Evolutionary conservation across 1,140 invertebrate genomes (phyloP), one percentile per base, ranked within the genome.

Genomic region (Schlechtendalia chinensis): DNA sequence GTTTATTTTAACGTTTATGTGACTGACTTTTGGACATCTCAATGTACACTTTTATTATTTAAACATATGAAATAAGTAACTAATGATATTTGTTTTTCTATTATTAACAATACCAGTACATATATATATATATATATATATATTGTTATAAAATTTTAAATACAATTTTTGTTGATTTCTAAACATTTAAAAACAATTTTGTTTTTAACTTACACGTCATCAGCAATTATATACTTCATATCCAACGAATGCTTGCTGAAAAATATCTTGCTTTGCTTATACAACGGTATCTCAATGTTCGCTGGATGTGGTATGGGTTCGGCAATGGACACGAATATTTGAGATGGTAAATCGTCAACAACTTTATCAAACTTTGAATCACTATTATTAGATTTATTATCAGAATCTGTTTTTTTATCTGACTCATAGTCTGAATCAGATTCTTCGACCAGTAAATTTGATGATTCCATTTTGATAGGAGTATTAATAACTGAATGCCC

Each of bases 151-250:
- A n/a, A n/a, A n/a, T n/a, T n/a, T n/a, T n/a, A n/a, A n/a, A n/a
- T n/a, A n/a, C n/a, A n/a, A n/a, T n/a, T n/a, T n/a, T 39, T 39
- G 32, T 39, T 39, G 3, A 8, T 39, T 39, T 39, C 32, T 39
- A 39, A 4, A 39, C 8, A 39, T 3, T 39, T 39, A 8, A 39
- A 39, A 39, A 39, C 8, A 39, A 39, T 39, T 39, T 2, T 50
- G 14, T 32, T 45, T 16, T 39, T 24, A 82, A 89, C 91, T 90
- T 88, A 97, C 96, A 92, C 94, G 82, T 97, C 94, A 88, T 98
- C 96, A 82, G 92, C 94, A 85, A 96, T 95, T 19, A 93, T 95
- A 85, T 96, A 97, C 85, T 94, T 96, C 95, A 97, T 97, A 85
- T 96, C 94, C 83, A 96, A 89, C 84, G 90, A 93, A 85, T 97